Conservation (phyloP, 1,140 invertebrate genomes). For the Phenacoccus solenopsis region DNA sequence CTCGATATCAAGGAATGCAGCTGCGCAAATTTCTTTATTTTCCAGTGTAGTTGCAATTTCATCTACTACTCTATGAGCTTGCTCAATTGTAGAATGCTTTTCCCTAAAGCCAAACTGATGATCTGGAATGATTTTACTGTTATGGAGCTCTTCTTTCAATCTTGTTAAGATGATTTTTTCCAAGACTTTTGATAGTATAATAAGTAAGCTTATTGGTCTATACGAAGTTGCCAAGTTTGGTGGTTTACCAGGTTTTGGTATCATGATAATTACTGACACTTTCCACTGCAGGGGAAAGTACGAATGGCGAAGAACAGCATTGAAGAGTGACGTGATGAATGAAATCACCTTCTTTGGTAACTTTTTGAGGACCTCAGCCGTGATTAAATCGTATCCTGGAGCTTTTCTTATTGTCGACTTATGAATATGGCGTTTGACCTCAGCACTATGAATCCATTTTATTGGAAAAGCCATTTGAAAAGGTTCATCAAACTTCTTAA, state of each 20-base stretch:
- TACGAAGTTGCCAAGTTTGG: conserved; percentile 27
- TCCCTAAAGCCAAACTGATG: conserved; percentile 32
- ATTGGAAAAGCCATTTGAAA: not conserved
- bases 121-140: conserved; percentile 26
- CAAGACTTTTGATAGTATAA: conserved; percentile 30
- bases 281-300: conserved; percentile 29
- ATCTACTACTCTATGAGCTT: conserved; percentile 25
- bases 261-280: conserved; percentile 30
- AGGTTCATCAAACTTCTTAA: not conserved
- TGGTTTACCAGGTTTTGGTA: conserved; percentile 29
- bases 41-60: conserved; percentile 21
- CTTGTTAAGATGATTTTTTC: conserved; percentile 30
- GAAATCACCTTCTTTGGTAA: conserved; percentile 19
- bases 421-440: conserved; percentile 9
- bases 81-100: conserved; percentile 29
- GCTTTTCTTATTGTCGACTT: conserved; percentile 13
- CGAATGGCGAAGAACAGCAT: conserved; percentile 7
- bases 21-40: conserved; percentile 23
- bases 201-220: conserved; percentile 31
- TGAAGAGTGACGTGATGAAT: conserved; percentile 16
- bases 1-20: conserved; percentile 25
- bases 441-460: not conserved
- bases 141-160: conserved; percentile 21
- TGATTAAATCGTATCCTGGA: conserved; percentile 20
- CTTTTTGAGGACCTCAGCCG: not conserved